A percentile compares a stretch with the other conserved stretches of the same genome.
These are phyloP conservation scores for Erebia ligea DNA, from an alignment of 2,888 invertebrate species.

Conservation along the genomic window DNA sequence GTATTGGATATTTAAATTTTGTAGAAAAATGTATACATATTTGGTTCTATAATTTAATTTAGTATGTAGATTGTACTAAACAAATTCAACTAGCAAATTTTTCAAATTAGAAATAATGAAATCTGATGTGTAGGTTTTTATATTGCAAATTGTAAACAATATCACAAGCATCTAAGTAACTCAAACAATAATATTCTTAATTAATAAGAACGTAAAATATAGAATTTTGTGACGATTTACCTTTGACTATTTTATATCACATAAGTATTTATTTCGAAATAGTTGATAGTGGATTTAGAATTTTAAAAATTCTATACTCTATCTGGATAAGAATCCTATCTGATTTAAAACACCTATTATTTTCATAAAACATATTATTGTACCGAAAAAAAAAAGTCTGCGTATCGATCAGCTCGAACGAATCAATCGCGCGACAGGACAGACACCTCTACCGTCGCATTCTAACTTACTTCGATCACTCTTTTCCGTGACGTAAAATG, in stretches of 20 bases:
- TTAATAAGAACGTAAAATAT: background rate
- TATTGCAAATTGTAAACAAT: background rate
- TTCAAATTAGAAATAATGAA: background rate
- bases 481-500: too few species aligned
- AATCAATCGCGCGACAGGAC: too few species aligned
- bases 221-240: background rate
- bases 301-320: background rate
- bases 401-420: too few species aligned
- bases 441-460: too few species aligned
- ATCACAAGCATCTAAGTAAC: background rate
- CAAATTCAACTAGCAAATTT: conserved; percentile 10
- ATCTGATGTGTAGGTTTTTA: background rate
- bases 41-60: conserved; percentile 14
- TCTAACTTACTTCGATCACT: too few species aligned
- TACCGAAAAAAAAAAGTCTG: too few species aligned
- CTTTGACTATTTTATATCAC: background rate
- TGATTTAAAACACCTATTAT: too few species aligned
- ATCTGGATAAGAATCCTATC: background rate
- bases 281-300: background rate
- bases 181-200: too few species aligned
- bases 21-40: conserved; percentile 15
- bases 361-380: too few species aligned
- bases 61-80: conserved; percentile 15
- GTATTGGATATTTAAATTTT: conserved; percentile 4
- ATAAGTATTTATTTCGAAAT: background rate